Base-by-base conservation (phyloP, 1,140 invertebrate genomes). In the Himalopsyche phryganea region DNA sequence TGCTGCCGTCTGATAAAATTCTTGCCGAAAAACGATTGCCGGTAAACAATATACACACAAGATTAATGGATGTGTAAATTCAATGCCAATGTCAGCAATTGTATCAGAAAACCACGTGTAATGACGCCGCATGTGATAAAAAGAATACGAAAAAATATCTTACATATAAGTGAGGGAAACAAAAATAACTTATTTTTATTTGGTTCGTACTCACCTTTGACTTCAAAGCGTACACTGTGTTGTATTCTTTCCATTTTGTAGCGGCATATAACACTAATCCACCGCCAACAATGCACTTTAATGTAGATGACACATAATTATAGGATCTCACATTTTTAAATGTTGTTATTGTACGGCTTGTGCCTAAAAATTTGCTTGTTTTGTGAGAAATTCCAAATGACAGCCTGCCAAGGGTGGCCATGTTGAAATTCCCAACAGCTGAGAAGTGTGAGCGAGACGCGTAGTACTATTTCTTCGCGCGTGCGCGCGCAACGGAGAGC, bases 381-480 rank as follows among this genome's bases (percentile, higher is more conserved):
- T 60, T 60, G 44, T 58, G 61, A 53, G 58, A 58, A 58, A 63
- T 50, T 40, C 57, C 53, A 52, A 18, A 60, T 55, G 61, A 47
- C 61, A 56, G 42, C 48, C 57, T 48, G 42, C 50, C 46, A 42
- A 63, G 51, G 61, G 57, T 52, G 36, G 61, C 61, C 61, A 63
- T 63, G 44, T 63, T 63, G 50, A 50, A 46, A 60, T 52, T 52
- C 46, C 53, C 40, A 56, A 56, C 53, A 52, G 44, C 46, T 54
- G 51, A 50, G 51, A 4, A 1, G 58, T 20, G 51, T 13, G 57
- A 59, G 13, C 20, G 57, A 53, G 57, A 59, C 44, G 44, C 42
- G 7, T 4, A 18, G 18, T 18, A 6, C 9, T 28, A 9, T 28
- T 28, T 28, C 19, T 28, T 23, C n/a, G 28, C 41, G 9, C 38